phyloP scores from a whole-genome alignment of 2,888 invertebrate species.

The Pristionchus entomophagus region DNA sequence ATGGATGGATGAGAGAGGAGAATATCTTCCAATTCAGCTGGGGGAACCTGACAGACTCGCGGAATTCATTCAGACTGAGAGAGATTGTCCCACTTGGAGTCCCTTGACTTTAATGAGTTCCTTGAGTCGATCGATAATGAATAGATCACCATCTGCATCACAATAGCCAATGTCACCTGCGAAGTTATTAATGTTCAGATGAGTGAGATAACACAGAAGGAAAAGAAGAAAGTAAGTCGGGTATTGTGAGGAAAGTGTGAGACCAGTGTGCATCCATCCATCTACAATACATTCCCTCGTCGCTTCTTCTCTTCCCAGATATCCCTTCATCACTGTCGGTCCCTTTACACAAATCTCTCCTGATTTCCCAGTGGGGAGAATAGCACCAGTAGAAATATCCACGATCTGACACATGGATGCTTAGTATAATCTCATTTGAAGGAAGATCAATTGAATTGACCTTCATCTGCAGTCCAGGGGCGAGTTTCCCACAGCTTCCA shows the following conservation, averaged over 20 bases:
- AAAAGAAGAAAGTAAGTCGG: too few relatives aligned
- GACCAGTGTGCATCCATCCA: constrained; percentile 61
- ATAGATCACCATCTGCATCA: constrained; percentile 51
- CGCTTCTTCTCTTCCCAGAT: constrained; percentile 81
- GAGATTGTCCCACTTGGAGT: neutral
- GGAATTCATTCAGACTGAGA: neutral
- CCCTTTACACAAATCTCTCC: constrained; percentile 91
- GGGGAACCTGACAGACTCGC: constrained; percentile 50
- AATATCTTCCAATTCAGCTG: constrained; percentile 59
- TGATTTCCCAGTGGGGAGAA: constrained; percentile 47
- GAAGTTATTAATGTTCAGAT: neutral
- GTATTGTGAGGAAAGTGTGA: too few relatives aligned
- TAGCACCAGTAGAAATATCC: neutral
- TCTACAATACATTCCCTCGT: constrained; percentile 58
- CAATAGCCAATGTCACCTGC: constrained; percentile 53
- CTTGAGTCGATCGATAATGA: constrained; percentile 49
- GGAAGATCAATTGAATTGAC: constrained; percentile 38
- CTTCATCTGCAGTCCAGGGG: constrained; percentile 54
- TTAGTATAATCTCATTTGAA: neutral
- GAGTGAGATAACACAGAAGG: too few relatives aligned
- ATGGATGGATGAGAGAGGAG: constrained; percentile 54
- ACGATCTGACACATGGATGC: constrained; percentile 7
- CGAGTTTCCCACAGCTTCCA: constrained; percentile 47
- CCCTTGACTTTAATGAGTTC: constrained; percentile 47
- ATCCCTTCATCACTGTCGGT: constrained; percentile 86